Evolutionary conservation across 2,113 vertebrate genomes (phyloP).

Genomic region (Caloenas nicobarica): DNA sequence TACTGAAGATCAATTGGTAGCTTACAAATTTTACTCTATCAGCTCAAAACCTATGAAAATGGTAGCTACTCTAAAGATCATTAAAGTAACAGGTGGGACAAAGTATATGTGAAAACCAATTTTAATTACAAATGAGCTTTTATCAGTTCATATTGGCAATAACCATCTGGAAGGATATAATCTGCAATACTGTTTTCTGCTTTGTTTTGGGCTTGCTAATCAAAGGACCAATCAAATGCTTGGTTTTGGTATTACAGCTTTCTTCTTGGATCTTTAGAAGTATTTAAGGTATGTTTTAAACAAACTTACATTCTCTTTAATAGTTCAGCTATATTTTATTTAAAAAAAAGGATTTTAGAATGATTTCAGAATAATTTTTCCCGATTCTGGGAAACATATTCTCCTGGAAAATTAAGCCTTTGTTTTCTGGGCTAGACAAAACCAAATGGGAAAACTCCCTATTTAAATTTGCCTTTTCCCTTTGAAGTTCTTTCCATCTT

Average conservation of each 20-base stretch:
- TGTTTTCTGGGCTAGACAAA: neutral
- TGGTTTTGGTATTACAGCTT: neutral
- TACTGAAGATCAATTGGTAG: neutral
- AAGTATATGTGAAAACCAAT: neutral
- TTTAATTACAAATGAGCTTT: neutral
- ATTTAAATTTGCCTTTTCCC: neutral
- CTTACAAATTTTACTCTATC: neutral
- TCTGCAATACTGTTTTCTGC: neutral
- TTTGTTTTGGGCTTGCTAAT: neutral
- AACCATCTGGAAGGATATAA: neutral
- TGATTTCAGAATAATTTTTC: neutral
- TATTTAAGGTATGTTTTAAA: neutral
- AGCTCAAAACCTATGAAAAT: neutral
- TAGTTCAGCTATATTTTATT: neutral
- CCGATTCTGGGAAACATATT: neutral
- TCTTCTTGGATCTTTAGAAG: neutral
- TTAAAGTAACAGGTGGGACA: neutral
- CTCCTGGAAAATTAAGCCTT: neutral
- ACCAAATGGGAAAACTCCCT: neutral
- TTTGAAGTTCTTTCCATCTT: neutral
- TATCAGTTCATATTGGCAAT: neutral
- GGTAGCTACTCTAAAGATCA: neutral
- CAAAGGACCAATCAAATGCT: neutral
- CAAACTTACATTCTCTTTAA: neutral
- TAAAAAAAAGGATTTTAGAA: no score